Evolutionary conservation across 1,140 invertebrate species (phyloP), one percentile per base, ranked within the genome.

Genomic region (Copidosoma floridanum): DNA sequence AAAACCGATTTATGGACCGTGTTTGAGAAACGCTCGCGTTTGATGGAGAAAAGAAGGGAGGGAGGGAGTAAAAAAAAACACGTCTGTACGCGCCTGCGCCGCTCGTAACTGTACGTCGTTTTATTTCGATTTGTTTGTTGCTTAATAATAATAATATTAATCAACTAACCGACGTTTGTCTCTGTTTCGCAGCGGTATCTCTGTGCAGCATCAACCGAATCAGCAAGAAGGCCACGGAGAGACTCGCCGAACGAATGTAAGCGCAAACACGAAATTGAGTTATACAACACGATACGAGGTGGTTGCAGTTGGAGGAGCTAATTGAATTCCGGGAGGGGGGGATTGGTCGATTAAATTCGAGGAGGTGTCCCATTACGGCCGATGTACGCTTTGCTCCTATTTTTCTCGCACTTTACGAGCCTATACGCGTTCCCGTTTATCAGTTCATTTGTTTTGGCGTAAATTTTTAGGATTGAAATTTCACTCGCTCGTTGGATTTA

Each of bases 131-230:
- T n/a, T n/a, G n/a, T n/a, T n/a, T n/a, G n/a, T n/a, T n/a, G n/a
- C n/a, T n/a, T n/a, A n/a, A n/a, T n/a, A n/a, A n/a, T n/a, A n/a
- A n/a, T n/a, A n/a, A n/a, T n/a, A n/a, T n/a, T n/a, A n/a, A n/a
- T n/a, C n/a, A n/a, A n/a, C n/a, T n/a, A n/a, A n/a, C n/a, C n/a
- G n/a, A n/a, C n/a, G n/a, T 53, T 32, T 50, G 11, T 53, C 21
- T 26, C 23, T 61, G 18, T 46, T 65, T 69, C 70, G 29, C 46
- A 75, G 73, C 54, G 1, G 58, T 73, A 14, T 57, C 72, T 1
- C 66, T 74, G 24, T 75, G 73, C 46, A 69, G 62, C 26, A 58
- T 73, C 38, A 75, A 75, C 26, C 64, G 70, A 41, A 73, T 75
- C 60, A 75, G 72, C 60, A 47, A 53, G 1, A 62, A 51, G 57